These are phyloP conservation scores for Venturia canescens DNA, from an alignment of 1,140 invertebrate species.

Conservation along the genomic window DNA sequence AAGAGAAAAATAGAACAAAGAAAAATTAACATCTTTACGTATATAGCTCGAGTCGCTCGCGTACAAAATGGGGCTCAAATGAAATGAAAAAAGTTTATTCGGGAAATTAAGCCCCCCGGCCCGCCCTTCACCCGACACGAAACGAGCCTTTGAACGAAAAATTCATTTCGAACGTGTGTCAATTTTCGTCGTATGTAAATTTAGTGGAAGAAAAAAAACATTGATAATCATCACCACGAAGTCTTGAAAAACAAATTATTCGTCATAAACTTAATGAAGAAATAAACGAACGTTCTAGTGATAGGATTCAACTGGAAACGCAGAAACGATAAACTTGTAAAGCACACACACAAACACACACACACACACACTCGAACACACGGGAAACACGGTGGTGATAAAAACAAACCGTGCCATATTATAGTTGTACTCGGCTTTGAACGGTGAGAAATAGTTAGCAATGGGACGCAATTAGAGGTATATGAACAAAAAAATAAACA, in stretches of 20 bases:
- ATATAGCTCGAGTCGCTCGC: not conserved
- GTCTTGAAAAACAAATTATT: slow-evolving; percentile 31
- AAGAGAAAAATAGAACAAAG: not conserved
- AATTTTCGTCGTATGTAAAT: slow-evolving; percentile 12
- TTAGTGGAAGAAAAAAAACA: not conserved
- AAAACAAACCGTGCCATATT: not conserved
- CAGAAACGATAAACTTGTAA: not conserved
- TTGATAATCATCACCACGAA: slow-evolving; percentile 35
- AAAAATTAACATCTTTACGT: not conserved
- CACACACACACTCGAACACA: not conserved
- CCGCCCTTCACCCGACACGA: not conserved
- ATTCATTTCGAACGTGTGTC: slow-evolving; percentile 32
- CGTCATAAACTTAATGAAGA: not conserved
- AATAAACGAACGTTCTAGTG: not conserved
- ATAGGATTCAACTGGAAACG: not conserved
- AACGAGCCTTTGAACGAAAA: slow-evolving; percentile 24
- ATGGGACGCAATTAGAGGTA: slow-evolving; percentile 58
- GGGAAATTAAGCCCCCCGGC: not conserved
- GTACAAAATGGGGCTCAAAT: not conserved
- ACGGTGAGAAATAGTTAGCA: slow-evolving; percentile 54
- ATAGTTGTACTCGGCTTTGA: slow-evolving; percentile 45
- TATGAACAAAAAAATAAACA: slow-evolving; percentile 34
- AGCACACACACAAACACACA: too few relatives aligned
- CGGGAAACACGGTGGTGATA: not conserved
- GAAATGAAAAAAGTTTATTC: not conserved